Percentiles rank a stretch among this genome's conserved stretches.
phyloP scores from a whole-genome alignment of 2,113 vertebrate species.

The Misgurnus mizolepis region DNA sequence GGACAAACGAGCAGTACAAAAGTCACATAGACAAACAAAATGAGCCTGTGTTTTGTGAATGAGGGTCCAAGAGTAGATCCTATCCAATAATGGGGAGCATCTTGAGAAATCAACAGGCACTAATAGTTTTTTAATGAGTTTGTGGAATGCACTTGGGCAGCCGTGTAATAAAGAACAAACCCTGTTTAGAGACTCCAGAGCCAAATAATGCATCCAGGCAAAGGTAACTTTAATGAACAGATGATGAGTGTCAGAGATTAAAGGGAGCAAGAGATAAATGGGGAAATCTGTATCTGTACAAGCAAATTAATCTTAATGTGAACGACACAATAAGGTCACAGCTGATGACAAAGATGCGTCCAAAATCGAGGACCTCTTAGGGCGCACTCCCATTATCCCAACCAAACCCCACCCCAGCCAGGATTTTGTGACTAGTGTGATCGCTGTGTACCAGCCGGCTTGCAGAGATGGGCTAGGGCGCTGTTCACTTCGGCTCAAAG shows the following conservation, averaged over 20 bases:
- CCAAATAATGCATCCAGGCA: slow-evolving; percentile 74
- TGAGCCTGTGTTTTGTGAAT: slow-evolving; percentile 27
- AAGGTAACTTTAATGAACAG: slow-evolving; percentile 75
- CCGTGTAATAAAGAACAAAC: slow-evolving; percentile 70
- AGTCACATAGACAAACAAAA: background rate
- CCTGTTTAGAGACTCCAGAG: slow-evolving; percentile 61
- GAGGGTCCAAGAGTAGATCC: slow-evolving; percentile 42
- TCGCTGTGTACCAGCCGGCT: no score
- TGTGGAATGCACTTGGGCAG: slow-evolving; percentile 71
- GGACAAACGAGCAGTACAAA: background rate
- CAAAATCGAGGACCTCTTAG: background rate
- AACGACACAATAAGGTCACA: slow-evolving; percentile 61
- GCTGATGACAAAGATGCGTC: slow-evolving; percentile 28
- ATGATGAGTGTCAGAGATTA: slow-evolving; percentile 61
- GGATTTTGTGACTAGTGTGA: no score
- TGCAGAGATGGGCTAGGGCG: no score
- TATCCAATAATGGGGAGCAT: slow-evolving; percentile 54
- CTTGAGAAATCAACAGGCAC: slow-evolving; percentile 65
- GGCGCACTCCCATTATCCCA: no score
- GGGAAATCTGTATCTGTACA: slow-evolving; percentile 60
- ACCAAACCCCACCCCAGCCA: no score
- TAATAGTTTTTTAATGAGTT: slow-evolving; percentile 80
- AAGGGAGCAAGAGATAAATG: slow-evolving; percentile 58
- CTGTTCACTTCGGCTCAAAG: no score
- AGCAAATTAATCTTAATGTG: slow-evolving; percentile 73